A percentile compares a stretch with the other conserved stretches of the same genome.
These are phyloP conservation scores for Rhinolophus sinicus DNA, from an alignment of 2,113 vertebrate species.

Conservation along the genomic window DNA sequence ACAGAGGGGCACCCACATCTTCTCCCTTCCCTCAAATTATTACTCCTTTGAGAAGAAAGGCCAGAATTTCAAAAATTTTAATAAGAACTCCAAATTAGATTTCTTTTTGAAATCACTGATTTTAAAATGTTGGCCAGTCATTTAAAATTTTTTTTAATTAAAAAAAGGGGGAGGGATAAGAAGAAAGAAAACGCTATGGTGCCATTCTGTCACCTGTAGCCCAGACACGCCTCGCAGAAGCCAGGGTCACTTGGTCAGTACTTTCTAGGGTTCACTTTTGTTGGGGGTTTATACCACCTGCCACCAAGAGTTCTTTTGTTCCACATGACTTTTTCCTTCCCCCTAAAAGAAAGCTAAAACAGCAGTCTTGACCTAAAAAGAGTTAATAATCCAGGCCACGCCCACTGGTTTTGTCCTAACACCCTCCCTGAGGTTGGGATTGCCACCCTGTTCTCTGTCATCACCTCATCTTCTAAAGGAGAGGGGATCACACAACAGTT, in stretches of 20 bases:
- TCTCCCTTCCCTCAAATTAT: background rate
- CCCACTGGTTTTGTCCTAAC: background rate
- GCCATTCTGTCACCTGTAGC: background rate
- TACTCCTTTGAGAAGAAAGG: background rate
- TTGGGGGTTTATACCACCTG: background rate
- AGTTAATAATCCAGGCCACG: background rate
- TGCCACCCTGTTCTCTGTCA: background rate
- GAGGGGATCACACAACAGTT: background rate
- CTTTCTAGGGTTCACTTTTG: background rate
- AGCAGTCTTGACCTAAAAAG: background rate
- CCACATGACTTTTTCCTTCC: background rate
- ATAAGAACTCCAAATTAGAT: background rate
- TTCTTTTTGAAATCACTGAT: background rate
- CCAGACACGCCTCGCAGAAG: background rate
- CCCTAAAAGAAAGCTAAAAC: background rate
- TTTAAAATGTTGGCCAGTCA: background rate
- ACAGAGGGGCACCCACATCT: background rate
- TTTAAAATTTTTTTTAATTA: background rate
- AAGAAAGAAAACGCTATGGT: accelerated
- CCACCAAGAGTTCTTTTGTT: background rate
- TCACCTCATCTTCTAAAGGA: background rate
- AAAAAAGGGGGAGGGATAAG: background rate
- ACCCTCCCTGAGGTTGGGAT: background rate
- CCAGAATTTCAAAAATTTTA: background rate
- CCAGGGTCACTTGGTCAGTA: background rate